phyloP scores from a whole-genome alignment of 92 coral and sea anemone species.

The Anthopleura xanthogrammica region DNA sequence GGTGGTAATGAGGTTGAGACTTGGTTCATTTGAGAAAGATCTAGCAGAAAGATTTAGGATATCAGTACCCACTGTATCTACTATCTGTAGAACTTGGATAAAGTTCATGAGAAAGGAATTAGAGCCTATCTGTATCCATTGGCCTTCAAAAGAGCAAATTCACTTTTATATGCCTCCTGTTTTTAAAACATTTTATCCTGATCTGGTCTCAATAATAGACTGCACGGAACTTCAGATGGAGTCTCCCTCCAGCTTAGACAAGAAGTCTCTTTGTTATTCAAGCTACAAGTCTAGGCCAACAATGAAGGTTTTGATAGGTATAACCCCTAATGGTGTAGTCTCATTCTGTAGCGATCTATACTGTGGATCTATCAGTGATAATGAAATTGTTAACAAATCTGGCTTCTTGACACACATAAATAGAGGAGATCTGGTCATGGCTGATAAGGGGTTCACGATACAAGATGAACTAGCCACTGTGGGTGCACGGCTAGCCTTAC shows the following conservation, averaged over 20 bases:
- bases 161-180: conserved; percentile 55
- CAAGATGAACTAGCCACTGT: conserved; percentile 55
- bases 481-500: conserved; percentile 51
- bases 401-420: conserved; percentile 47
- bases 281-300: conserved; percentile 58
- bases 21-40: too few relatives aligned
- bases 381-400: conserved; percentile 49
- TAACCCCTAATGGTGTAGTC: conserved; percentile 54
- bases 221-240: conserved; percentile 68
- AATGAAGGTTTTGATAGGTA: conserved; percentile 63
- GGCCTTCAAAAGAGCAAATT: conserved; percentile 34
- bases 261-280: conserved; percentile 53
- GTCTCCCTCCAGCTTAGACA: conserved; percentile 58
- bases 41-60: too few relatives aligned
- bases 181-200: conserved; percentile 51
- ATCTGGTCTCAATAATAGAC: conserved; percentile 58
- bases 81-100: too few relatives aligned
- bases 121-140: too few relatives aligned
- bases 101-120: too few relatives aligned
- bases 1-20: too few relatives aligned
- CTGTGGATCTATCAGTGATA: conserved; percentile 57
- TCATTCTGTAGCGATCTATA: conserved; percentile 59
- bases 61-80: too few relatives aligned
- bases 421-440: conserved; percentile 56
- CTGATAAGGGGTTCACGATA: conserved; percentile 61